These are phyloP conservation scores for Acholoe squamosa DNA, from an alignment of 2,888 invertebrate genomes.

Conservation along the genomic window DNA sequence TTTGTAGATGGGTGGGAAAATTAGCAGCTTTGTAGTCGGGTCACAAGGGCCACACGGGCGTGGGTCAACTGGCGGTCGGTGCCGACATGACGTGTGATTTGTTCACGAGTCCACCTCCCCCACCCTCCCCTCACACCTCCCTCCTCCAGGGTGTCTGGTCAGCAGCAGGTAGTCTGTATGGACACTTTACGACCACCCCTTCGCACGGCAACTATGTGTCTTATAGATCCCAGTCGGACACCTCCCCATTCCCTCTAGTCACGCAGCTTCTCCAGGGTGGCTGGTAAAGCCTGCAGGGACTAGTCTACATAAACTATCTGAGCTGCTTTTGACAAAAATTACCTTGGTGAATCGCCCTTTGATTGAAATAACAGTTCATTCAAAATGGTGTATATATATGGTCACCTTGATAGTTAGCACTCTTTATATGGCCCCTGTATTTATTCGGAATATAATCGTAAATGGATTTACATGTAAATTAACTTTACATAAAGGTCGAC, in stretches of 20 bases:
- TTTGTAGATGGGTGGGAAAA: not conserved
- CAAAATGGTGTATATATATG: too few relatives aligned
- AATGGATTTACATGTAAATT: too few relatives aligned
- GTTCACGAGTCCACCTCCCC: not conserved
- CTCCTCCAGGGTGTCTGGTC: not conserved
- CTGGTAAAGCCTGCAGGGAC: too few relatives aligned
- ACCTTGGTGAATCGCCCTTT: too few relatives aligned
- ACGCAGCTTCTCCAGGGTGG: not conserved
- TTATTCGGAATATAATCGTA: too few relatives aligned
- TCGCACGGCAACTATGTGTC: not conserved
- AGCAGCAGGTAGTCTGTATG: not conserved
- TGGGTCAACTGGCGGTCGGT: constrained; percentile 30
- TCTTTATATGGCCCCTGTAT: too few relatives aligned
- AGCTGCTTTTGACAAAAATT: too few relatives aligned
- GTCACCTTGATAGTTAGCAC: too few relatives aligned
- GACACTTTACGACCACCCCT: constrained; percentile 23
- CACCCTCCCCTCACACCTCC: not conserved
- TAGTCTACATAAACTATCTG: too few relatives aligned
- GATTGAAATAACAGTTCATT: too few relatives aligned
- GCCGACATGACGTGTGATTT: constrained; percentile 40
- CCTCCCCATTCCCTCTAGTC: not conserved
- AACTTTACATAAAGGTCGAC: too few relatives aligned
- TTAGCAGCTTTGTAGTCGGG: constrained; percentile 54
- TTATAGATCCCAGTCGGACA: not conserved
- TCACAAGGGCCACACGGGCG: not conserved